Percentiles rank a stretch among this genome's conserved stretches.
Evolutionary conservation across 2,797 vertebrate species (phyloP).

Genomic region (Psittacula derbiana): DNA sequence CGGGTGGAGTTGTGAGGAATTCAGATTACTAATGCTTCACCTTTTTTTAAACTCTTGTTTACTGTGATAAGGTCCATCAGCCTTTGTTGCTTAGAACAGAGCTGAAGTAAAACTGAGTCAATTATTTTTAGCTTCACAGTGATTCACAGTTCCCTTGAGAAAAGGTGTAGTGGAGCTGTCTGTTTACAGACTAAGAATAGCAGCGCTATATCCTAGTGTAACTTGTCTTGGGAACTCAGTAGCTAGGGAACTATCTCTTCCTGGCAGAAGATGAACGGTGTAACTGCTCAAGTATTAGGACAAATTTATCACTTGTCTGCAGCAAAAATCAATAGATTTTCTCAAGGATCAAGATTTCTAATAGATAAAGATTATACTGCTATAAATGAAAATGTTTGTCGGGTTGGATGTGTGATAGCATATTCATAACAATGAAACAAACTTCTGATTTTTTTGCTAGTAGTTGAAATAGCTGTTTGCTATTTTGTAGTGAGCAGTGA

Average conservation of each 20-base stretch:
- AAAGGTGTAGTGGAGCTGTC: neutral
- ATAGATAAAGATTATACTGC: neutral
- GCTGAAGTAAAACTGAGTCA: neutral
- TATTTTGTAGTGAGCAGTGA: neutral
- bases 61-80: neutral
- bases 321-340: neutral
- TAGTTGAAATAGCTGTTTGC: neutral
- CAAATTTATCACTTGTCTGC: neutral
- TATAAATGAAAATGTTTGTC: neutral
- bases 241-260: neutral
- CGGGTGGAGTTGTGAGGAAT: neutral
- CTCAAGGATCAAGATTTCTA: neutral
- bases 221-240: neutral
- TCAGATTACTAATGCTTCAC: neutral
- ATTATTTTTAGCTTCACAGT: slow-evolving; percentile 18
- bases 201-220: neutral
- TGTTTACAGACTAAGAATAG: neutral
- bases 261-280: neutral
- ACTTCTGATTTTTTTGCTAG: neutral
- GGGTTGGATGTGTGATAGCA: neutral
- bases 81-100: neutral
- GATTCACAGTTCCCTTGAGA: slow-evolving; percentile 2
- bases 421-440: neutral
- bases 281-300: neutral
- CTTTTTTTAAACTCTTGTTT: neutral